Evolutionary conservation across 2,113 vertebrate species (phyloP), one percentile per base, ranked within the genome.

Genomic region (Perca fluviatilis): DNA sequence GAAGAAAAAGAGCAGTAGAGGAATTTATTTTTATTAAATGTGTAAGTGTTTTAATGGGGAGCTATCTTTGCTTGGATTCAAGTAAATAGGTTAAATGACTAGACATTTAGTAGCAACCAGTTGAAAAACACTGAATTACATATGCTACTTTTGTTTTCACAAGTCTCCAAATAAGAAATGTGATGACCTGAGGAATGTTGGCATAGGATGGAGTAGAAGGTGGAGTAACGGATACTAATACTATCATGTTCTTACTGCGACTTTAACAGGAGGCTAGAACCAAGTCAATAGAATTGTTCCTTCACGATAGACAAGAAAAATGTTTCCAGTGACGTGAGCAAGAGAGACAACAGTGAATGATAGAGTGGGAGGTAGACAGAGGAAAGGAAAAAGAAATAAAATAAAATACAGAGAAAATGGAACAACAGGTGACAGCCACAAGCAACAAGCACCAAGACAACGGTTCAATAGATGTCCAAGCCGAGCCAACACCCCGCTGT

Each of bases 371-470:
- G 27, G 16, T 6, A 30, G 18, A 66, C 63, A 15, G 43, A 27
- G 46, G 46, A 67, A 40, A 15, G 6, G 19, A 23, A 30, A 23
- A 25, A 40, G 1, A 63, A 0, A 47, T 30, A 30, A 63, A 74
- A 60, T 27, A 19, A 33, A 65, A 86, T 65, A 15, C 13, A 58
- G 19, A 79, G 60, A 74, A 57, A 13, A 49, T 56, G 14, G 6
- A 61, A 74, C 40, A 72, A 64, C 62, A 78, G 58, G 60, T 62
- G 51, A 81, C 19, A 51, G 27, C 25, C 33, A 66, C 25, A 47
- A 33, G 69, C 69, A 82, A 74, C 74, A 60, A 79, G 63, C 70
- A 54, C 13, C 21, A 21, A 63, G 25, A 75, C 8, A 25, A 50
- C 18, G 6, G 8, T 72, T 62, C 14, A 62, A 66, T 61, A 81